Evolutionary conservation across 1,140 invertebrate species (phyloP).

Genomic region (Penaeus indicus): DNA sequence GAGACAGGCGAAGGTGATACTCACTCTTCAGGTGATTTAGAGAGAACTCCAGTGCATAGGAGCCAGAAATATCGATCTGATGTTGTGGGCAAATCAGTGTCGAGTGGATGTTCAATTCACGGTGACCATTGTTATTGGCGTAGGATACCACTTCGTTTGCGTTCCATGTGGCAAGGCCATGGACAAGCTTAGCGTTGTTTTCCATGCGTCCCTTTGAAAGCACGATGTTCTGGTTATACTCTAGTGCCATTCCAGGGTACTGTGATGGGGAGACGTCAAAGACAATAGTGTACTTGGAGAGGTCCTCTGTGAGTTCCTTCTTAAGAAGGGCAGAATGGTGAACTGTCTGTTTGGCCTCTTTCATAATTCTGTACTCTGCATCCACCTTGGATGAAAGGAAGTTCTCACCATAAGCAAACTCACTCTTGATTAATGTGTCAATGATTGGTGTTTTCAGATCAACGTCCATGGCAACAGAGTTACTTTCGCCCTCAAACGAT

Average conservation of each 20-base stretch:
- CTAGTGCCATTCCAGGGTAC: background rate
- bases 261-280: constrained; percentile 32
- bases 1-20: background rate
- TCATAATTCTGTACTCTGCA: background rate
- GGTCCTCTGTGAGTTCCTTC: background rate
- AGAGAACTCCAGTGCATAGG: background rate
- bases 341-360: constrained; percentile 14
- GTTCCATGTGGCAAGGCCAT: constrained; percentile 3
- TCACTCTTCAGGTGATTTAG: background rate
- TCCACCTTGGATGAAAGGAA: constrained; percentile 3
- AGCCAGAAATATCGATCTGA: background rate
- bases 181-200: background rate
- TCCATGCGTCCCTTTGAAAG: constrained; percentile 10
- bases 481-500: background rate
- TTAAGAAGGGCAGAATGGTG: constrained; percentile 16
- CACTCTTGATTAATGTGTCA: background rate
- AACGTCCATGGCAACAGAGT: background rate
- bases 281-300: background rate
- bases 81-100: background rate
- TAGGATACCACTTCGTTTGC: background rate
- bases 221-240: background rate
- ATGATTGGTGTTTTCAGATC: constrained; percentile 18
- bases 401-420: background rate
- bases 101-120: background rate
- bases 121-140: background rate